These are phyloP conservation scores for Cynopterus brachyotis DNA, from an alignment of 2,113 vertebrate species.

Conservation along the genomic window DNA sequence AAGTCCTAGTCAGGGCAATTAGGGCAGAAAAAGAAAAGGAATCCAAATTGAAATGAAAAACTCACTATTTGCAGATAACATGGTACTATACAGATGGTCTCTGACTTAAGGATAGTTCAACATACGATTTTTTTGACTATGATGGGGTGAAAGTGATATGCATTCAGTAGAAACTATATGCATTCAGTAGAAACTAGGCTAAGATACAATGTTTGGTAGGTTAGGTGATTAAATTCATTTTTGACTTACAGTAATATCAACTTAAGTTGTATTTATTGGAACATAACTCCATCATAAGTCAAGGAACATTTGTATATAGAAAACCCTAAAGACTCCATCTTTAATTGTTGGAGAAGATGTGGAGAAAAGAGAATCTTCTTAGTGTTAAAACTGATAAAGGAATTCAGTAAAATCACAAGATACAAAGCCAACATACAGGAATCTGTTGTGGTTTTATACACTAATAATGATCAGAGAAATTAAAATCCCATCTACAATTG, in stretches of 20 bases:
- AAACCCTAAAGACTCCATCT: not conserved
- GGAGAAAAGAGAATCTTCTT: too few species aligned
- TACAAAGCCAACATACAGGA: not conserved
- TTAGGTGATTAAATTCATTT: not conserved
- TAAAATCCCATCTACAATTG: not conserved
- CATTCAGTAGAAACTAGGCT: not conserved
- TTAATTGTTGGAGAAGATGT: too few species aligned
- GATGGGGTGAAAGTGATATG: not conserved
- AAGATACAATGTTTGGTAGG: not conserved
- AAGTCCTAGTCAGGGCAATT: not conserved
- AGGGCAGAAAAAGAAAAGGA: not conserved
- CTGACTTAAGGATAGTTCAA: not conserved
- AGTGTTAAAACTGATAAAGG: not conserved
- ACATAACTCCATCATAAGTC: not conserved
- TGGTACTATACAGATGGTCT: not conserved
- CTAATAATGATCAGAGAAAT: not conserved
- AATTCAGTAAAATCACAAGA: not conserved
- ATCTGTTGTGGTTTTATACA: not conserved
- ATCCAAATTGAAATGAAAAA: not conserved
- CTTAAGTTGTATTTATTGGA: not conserved
- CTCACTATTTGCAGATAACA: not conserved
- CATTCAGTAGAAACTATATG: not conserved
- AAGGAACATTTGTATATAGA: not conserved
- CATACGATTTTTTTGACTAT: not conserved
- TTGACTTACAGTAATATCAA: not conserved